Base-by-base conservation (phyloP, 2,797 vertebrate species). In the Hippoglossus hippoglossus region DNA sequence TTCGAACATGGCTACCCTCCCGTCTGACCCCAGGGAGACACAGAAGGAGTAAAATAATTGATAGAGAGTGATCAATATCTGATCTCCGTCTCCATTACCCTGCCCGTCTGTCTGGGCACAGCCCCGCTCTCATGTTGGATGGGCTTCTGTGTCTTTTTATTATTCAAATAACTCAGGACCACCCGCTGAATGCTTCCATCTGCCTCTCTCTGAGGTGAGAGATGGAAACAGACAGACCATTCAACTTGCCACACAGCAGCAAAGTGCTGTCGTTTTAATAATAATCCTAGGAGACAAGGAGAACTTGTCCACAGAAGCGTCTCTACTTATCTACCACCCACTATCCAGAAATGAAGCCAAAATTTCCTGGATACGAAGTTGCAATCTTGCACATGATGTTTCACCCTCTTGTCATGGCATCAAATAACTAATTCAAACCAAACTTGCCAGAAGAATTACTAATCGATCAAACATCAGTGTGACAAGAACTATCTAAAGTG, bases 141-240 rank as follows among this genome's bases (percentile, higher is more conserved):
- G 51, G 60, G 52, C 54, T 79, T 79, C 84, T 73, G 74, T 81
- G 77, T 81, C 81, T 77, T 82, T 90, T 85, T 91, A 91, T 91
- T 83, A 82, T 80, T 76, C 66, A 81, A 81, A 68, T 83, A 81
- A 89, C 84, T 81, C 77, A 73, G 71, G 72, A 80, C 87, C 75
- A 34, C 86, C 87, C 22, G 56, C 86, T 68, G 80, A 77, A 87
- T 2, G 71, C 69, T 59, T 85, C 87, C 85, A 87, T 92, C 87
- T 89, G 89, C 65, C 76, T 67, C 72, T 72, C 71, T 87, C 57
- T 55, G 81, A 85, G 82, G 77, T 82, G 69, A 89, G 59, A 78
- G 67, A 77, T 59, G 49, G 31, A 75, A 79, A 75, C 74, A 68
- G 5, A 39, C 19, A 31, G 1, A 11, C 18, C 36, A 53, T 55